Conservation (phyloP, 2,113 vertebrate species). For the Ptychochromis oligacanthus region DNA sequence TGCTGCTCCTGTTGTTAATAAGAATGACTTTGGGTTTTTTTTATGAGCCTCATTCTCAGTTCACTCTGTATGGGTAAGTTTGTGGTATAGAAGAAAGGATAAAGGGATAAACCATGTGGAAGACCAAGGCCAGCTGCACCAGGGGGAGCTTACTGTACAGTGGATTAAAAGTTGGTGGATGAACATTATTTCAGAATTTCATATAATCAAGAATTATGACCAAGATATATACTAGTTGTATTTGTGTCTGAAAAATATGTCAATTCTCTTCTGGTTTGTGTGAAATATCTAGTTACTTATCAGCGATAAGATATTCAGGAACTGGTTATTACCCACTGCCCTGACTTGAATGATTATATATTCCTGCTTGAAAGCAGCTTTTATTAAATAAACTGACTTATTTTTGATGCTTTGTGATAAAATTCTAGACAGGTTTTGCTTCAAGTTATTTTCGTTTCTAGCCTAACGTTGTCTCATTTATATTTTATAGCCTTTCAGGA, state of each 20-base stretch:
- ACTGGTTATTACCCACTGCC: too few relatives aligned
- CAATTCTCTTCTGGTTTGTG: not conserved
- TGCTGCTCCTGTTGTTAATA: constrained; percentile 14
- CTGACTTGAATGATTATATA: not conserved
- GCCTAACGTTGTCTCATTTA: not conserved
- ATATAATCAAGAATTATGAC: too few relatives aligned
- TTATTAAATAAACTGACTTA: not conserved
- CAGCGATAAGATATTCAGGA: not conserved
- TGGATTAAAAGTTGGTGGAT: not conserved
- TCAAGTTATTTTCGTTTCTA: not conserved
- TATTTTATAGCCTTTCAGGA: not conserved
- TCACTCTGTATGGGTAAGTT: not conserved
- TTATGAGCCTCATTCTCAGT: not conserved
- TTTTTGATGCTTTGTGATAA: not conserved
- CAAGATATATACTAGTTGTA: not conserved
- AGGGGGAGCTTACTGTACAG: not conserved
- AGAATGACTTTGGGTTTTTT: constrained; percentile 1
- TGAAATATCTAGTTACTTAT: not conserved
- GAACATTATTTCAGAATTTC: not conserved
- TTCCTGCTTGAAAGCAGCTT: not conserved
- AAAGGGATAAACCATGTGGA: not conserved
- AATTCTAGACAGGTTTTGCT: not conserved
- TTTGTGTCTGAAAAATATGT: too few relatives aligned
- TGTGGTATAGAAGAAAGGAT: not conserved
- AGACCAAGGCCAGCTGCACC: not conserved